Conservation (phyloP, 2,888 invertebrate genomes). For the Camptogramma bilineatum region DNA sequence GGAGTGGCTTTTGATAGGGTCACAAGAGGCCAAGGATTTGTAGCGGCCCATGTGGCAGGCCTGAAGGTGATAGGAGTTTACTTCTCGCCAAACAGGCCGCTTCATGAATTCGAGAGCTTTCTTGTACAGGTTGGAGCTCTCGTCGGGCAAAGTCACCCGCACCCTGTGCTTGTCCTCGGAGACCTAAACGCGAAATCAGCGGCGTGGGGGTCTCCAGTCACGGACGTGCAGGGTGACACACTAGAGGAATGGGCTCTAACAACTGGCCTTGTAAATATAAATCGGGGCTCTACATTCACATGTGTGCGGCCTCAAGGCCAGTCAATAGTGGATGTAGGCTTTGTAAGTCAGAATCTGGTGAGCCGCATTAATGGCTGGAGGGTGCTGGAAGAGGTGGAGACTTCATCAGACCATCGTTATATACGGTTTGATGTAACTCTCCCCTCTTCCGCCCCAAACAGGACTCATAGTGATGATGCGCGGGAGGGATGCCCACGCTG, state of each 20-base stretch:
- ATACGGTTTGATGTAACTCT: too few relatives aligned
- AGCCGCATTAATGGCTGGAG: too few relatives aligned
- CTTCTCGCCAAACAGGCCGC: background rate
- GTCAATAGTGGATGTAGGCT: conserved; percentile 23
- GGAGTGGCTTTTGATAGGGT: background rate
- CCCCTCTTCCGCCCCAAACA: background rate
- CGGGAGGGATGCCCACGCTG: background rate
- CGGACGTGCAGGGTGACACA: conserved; percentile 27
- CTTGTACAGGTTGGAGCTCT: background rate
- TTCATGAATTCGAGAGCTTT: conserved; percentile 11
- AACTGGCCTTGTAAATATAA: conserved; percentile 24
- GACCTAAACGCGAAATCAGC: conserved; percentile 5
- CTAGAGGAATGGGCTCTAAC: conserved; percentile 35
- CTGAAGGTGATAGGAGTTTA: background rate
- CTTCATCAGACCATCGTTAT: too few relatives aligned
- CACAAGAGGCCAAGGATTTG: background rate
- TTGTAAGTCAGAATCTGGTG: too few relatives aligned
- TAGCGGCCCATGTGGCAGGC: background rate
- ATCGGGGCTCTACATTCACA: conserved; percentile 35
- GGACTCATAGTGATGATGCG: background rate
- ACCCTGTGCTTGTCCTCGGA: conserved; percentile 3
- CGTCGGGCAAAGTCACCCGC: background rate
- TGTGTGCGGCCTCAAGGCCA: conserved; percentile 42
- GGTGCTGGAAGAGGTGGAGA: too few relatives aligned
- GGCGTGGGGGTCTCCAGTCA: too few relatives aligned